These are phyloP conservation scores for Gallirallus australis DNA, from an alignment of 2,797 vertebrate genomes.

Conservation along the genomic window DNA sequence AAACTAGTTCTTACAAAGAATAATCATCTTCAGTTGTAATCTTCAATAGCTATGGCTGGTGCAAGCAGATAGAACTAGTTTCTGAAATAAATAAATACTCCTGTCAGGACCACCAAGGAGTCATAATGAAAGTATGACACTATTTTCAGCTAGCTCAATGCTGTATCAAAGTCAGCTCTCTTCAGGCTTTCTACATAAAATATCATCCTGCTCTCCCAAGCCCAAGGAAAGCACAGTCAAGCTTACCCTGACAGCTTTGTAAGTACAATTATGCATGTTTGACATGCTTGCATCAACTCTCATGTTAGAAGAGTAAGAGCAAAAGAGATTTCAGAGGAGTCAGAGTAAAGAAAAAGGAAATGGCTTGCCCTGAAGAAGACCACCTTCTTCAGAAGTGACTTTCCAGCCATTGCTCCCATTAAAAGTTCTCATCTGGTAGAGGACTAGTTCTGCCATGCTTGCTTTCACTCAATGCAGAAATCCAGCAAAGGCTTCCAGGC, in stretches of 20 bases:
- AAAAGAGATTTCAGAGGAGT: neutral
- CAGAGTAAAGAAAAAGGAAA: neutral
- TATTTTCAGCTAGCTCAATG: neutral
- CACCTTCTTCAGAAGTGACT: neutral
- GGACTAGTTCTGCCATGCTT: neutral
- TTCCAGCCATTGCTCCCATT: neutral
- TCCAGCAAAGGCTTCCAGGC: neutral
- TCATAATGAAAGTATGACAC: neutral
- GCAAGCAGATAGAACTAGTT: neutral
- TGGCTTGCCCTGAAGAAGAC: neutral
- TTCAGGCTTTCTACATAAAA: neutral
- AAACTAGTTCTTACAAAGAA: constrained; percentile 11
- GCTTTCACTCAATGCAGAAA: neutral
- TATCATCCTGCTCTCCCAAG: neutral
- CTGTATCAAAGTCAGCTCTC: neutral
- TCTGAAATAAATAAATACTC: neutral
- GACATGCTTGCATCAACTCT: neutral
- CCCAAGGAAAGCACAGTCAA: neutral
- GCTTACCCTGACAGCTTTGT: neutral
- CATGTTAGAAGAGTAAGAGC: neutral
- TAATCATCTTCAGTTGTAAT: neutral
- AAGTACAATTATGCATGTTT: neutral
- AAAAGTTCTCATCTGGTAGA: neutral
- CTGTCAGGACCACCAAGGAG: neutral
- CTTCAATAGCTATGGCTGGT: neutral